Conservation (phyloP, 1,140 invertebrate species). For the Halesus radiatus region DNA sequence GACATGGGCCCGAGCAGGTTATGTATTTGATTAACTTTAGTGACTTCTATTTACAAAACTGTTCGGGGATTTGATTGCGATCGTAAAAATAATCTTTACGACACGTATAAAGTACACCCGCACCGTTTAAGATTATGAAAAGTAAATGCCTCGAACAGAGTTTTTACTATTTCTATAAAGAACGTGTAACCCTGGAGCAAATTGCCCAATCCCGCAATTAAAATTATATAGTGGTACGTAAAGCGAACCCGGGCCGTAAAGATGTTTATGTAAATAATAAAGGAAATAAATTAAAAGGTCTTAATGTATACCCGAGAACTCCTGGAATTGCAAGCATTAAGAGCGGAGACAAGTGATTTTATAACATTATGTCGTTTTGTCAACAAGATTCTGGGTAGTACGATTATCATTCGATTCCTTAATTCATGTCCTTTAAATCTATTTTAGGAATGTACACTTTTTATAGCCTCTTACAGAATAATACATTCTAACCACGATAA, state of each 20-base stretch:
- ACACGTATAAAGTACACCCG: constrained; percentile 30
- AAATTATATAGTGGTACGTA: constrained; percentile 11
- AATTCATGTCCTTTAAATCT: too few relatives aligned
- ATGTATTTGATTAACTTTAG: background rate
- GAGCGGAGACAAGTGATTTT: constrained; percentile 24
- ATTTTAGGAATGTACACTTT: too few relatives aligned
- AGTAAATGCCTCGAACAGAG: background rate
- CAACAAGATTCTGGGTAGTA: too few relatives aligned
- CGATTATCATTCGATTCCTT: too few relatives aligned
- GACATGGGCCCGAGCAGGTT: background rate
- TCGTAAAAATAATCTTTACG: constrained; percentile 31
- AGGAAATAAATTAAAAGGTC: constrained; percentile 1
- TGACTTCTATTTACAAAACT: constrained; percentile 3
- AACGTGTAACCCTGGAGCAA: constrained; percentile 12
- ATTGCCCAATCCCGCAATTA: constrained; percentile 23
- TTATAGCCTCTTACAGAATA: too few relatives aligned
- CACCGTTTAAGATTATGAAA: constrained; percentile 18
- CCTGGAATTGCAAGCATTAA: constrained; percentile 4
- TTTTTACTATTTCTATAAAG: constrained; percentile 30
- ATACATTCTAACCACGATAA: too few relatives aligned
- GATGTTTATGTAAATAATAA: constrained; percentile 33
- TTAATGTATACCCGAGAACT: background rate
- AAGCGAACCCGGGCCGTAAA: background rate
- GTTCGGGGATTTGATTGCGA: constrained; percentile 14
- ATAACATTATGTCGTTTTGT: background rate